Evolutionary conservation across 2,797 vertebrate genomes (phyloP), one percentile per base, ranked within the genome.

Genomic region (Cuculus canorus): DNA sequence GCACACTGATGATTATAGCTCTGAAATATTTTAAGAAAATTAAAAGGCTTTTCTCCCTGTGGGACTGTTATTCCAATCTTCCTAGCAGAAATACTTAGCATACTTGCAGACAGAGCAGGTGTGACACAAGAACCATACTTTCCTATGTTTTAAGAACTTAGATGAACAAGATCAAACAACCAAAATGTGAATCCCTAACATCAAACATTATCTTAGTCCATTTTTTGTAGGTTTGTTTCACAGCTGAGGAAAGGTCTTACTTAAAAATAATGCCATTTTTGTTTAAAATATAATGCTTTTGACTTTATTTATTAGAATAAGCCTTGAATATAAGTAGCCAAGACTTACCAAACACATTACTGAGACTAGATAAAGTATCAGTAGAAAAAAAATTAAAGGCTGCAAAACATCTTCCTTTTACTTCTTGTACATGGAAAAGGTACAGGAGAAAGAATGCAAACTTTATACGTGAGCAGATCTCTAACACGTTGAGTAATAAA

Each of bases 1-100:
- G 21, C 6, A 53, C 28, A 9, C 35, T 35, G 7, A 37, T 0
- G 0, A 32, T 0, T 5, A 24, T 11, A 25, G 41, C 28, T 35
- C 54, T 28, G 47, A 79, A 54, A 54, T 37, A 53, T 37, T 17
- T 17, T 43, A 68, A 64, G 27, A 57, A 45, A 68, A 59, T 28
- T 21, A 8, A 37, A 53, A 45, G 43, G 17, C 3, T 2, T 70
- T 75, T 25, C 53, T 25, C 53, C 43, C 24, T 17, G 9, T 5
- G 27, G 23, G 24, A 32, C 27, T 54, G 35, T 33, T 82, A 54
- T 69, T 59, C 35, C 61, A 17, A 15, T 22, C 30, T 41, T 52
- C 25, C n/a, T n/a, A 28, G 8, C 19, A 37, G 13, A 47, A 72
- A 21, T 8, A 17, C 32, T 37, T 13, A 3, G 43, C 25, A 13